Conservation (phyloP, 1,140 invertebrate species). For the Rhynchophorus ferrugineus region DNA sequence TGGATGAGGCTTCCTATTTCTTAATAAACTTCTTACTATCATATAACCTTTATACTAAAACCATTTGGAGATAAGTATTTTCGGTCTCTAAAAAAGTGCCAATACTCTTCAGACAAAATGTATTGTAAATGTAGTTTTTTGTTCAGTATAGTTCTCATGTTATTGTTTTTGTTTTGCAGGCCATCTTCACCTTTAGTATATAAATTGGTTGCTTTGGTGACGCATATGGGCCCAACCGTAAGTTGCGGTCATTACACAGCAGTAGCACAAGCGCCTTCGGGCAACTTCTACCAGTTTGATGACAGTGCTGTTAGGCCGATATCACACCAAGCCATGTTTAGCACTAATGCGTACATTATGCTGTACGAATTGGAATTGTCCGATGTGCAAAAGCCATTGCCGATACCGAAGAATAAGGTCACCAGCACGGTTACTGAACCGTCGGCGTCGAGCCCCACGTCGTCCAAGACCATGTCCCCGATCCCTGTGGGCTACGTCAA, state of each 20-base stretch:
- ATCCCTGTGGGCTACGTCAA: slow-evolving; percentile 25
- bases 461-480: slow-evolving; percentile 1
- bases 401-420: slow-evolving; percentile 32
- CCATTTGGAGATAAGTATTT: no score
- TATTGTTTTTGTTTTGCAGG: no score
- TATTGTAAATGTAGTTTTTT: no score
- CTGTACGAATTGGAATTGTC: slow-evolving; percentile 70
- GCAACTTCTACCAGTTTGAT: slow-evolving; percentile 83
- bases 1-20: no score
- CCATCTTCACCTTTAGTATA: slow-evolving; percentile 58
- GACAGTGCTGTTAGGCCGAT: slow-evolving; percentile 64
- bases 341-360: slow-evolving; percentile 82
- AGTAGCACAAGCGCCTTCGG: slow-evolving; percentile 72
- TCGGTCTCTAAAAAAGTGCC: no score
- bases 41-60: no score
- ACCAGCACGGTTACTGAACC: slow-evolving; percentile 30
- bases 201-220: slow-evolving; percentile 86
- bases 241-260: slow-evolving; percentile 98
- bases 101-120: no score
- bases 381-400: slow-evolving; percentile 28
- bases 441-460: background rate
- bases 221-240: slow-evolving; percentile 89
- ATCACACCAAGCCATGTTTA: slow-evolving; percentile 63
- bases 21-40: no score
- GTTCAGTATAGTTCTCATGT: no score